Base-by-base conservation (phyloP, 2,113 vertebrate genomes). In the Smithornis capensis region DNA sequence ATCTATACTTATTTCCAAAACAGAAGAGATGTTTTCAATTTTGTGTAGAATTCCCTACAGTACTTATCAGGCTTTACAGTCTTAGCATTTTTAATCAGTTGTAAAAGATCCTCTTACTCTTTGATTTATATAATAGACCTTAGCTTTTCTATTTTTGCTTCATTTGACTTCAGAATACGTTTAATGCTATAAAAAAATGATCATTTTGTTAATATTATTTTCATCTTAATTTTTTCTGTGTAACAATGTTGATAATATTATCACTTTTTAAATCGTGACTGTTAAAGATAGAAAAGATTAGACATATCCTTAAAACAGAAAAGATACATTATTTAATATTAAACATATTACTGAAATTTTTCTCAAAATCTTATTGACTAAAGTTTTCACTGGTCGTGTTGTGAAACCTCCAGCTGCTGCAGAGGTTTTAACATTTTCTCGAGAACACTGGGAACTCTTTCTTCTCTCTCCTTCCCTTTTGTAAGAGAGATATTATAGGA, bases 11-110 rank as follows among this genome's bases (percentile, higher is more conserved):
- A 75, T 74, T 96, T 94, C 87, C 67, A 83, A 80, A 95, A n/a
- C 44, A 70, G 85, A 77, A 86, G 35, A 67, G 64, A 89, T 92
- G 38, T 83, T 93, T 95, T 83, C 85, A 95, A 74, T 94, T 90
- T 95, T 91, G 35, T 2, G 0, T 53, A 70, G 84, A 85, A 95
- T 93, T 96, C 45, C 71, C 59, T 44, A 44, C 63, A 70, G 75
- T 83, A 77, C 87, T 95, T 80, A 91, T 37, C 68, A 95, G 82
- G 85, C 55, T 94, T 94, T 93, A 49, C 19, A 80, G 42, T 92
- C 87, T 94, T 74, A 85, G 83, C 59, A 59, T 86, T 94, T 95
- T 95, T 88, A 92, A 95, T 95, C 85, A 83, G 38, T 77, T 91
- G 35, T 94, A 90, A 85, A 89, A 83, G 68, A 92, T 97, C 31